These are phyloP conservation scores for Orchestia grillus DNA, from an alignment of 1,140 invertebrate genomes.

Conservation along the genomic window DNA sequence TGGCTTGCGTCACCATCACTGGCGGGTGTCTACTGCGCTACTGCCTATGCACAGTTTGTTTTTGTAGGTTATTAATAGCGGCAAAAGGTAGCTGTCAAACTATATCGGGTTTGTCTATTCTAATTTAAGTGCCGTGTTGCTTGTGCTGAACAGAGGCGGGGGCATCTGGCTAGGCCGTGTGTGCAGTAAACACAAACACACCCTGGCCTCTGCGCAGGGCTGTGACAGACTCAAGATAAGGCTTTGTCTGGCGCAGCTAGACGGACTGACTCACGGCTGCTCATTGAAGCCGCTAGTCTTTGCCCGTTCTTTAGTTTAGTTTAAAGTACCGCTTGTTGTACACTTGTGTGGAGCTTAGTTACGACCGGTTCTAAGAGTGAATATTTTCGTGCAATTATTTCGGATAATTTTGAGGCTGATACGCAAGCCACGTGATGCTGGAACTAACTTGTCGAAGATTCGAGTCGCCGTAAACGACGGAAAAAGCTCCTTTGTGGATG, in stretches of 20 bases:
- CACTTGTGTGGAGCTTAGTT: background rate
- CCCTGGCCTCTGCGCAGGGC: background rate
- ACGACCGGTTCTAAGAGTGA: background rate
- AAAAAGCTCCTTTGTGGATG: background rate
- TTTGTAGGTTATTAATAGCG: conserved; percentile 44
- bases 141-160: conserved; percentile 3
- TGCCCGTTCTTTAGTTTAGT: background rate
- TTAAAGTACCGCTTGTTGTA: background rate
- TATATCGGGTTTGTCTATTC: conserved; percentile 49
- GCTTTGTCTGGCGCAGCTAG: conserved; percentile 37
- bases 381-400: background rate
- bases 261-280: background rate
- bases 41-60: conserved; percentile 26
- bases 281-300: background rate
- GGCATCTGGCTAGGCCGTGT: conserved; percentile 19
- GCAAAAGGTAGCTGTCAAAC: conserved; percentile 43
- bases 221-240: background rate
- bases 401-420: background rate
- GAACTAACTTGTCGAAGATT: background rate
- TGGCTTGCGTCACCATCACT: background rate
- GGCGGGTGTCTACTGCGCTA: background rate
- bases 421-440: background rate
- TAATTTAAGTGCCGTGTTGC: conserved; percentile 45
- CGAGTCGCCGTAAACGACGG: background rate
- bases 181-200: background rate